Percentiles rank a stretch among this genome's conserved stretches.
Conservation (phyloP, 2,888 invertebrate species). For the Diachrysia chrysitis region DNA sequence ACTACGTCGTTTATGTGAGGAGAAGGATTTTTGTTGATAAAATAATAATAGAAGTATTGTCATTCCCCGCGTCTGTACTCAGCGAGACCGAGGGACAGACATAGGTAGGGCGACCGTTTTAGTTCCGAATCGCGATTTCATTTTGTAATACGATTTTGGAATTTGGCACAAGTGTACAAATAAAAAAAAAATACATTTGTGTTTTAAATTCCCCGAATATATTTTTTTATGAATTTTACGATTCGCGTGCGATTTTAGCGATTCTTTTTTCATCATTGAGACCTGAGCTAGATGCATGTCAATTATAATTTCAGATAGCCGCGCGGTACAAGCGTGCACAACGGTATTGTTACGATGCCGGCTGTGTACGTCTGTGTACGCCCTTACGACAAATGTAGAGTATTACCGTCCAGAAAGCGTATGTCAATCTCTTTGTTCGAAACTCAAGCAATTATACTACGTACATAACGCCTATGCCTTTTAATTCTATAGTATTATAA, state of each 20-base stretch:
- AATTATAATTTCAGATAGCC: constrained; percentile 66
- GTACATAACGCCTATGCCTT: constrained; percentile 54
- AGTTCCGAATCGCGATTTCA: constrained; percentile 68
- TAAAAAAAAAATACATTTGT: constrained; percentile 64
- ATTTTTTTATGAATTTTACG: constrained; percentile 78
- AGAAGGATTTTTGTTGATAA: constrained; percentile 76
- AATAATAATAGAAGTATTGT: constrained; percentile 68
- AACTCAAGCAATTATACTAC: constrained; percentile 63
- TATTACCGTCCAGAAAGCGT: constrained; percentile 63
- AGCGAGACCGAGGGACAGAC: constrained; percentile 53
- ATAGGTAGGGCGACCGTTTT: constrained; percentile 65
- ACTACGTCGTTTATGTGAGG: constrained; percentile 75
- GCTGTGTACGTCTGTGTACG: constrained; percentile 39
- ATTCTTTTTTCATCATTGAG: constrained; percentile 59
- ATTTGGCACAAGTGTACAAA: constrained; percentile 69
- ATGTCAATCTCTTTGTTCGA: constrained; percentile 61
- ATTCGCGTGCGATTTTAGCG: constrained; percentile 62
- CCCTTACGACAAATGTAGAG: constrained; percentile 51
- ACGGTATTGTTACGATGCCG: constrained; percentile 16
- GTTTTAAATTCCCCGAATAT: constrained; percentile 70
- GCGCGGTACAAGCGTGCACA: constrained; percentile 62
- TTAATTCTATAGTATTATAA: constrained; percentile 36
- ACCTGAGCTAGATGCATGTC: constrained; percentile 65
- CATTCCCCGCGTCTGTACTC: constrained; percentile 66
- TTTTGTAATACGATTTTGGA: constrained; percentile 66